Base-by-base conservation (phyloP, 1,140 invertebrate species). In the Theocolax elegans region DNA sequence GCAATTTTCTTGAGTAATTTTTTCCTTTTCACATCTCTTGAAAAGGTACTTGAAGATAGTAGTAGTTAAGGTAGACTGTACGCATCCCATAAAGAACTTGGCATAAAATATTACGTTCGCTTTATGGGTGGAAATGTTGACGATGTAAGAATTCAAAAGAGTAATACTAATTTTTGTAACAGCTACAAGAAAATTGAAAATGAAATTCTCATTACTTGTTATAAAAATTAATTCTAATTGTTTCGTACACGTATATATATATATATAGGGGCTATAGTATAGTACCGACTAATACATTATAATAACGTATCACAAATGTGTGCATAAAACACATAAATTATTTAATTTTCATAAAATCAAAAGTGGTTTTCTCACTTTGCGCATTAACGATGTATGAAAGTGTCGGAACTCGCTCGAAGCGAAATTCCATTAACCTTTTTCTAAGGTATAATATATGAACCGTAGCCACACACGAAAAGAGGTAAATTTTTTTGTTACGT, bases 401-500 rank as follows among this genome's bases (percentile, higher is more conserved):
- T 25, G 19, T 38, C 13, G 4, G 10, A 6, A 35, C 31, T 35
- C 4, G 31, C 31, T 35, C 10, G 42, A 44, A n/a, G 42, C 42
- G n/a, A 54, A 15, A 54, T 19, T 54, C 15, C 51, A 29, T 54
- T 54, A 54, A 31, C n/a, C 0, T 17, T 54, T 54, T 54, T 54
- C 19, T 19, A 25, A 25, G 38, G 21, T 9, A 15, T 23, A 62
- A 62, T 48, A 7, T 8, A 29, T 44, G n/a, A 29, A 46, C 23
- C 40, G n/a, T n/a, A n/a, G n/a, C n/a, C n/a, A n/a, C n/a, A n/a
- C n/a, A n/a, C n/a, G 29, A 31, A 21, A 44, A 19, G 15, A 35
- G 25, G 2, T 62, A 48, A 62, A 29, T 62, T 19, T 62, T 62
- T n/a, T n/a, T n/a, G n/a, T 48, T 48, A n/a, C n/a, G 23, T 46